These are phyloP conservation scores for Sorex araneus DNA, from an alignment of 2,113 vertebrate genomes.

Conservation along the genomic window DNA sequence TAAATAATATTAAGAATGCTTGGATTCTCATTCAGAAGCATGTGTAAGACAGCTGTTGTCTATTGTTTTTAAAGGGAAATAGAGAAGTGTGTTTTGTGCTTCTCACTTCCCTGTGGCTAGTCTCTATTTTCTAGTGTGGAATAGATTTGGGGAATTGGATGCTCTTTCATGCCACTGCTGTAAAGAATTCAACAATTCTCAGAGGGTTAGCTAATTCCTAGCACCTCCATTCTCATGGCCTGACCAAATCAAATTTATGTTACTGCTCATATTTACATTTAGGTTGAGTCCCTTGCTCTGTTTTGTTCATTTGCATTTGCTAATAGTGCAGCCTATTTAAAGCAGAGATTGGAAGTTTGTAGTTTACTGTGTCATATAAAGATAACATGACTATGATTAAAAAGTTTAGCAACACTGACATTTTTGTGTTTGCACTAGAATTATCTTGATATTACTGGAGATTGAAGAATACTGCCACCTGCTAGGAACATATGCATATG, in stretches of 20 bases:
- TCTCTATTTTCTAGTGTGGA: background rate
- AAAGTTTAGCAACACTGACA: slow-evolving; percentile 81
- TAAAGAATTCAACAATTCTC: background rate
- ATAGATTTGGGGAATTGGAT: background rate
- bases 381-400: slow-evolving; percentile 66
- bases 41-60: background rate
- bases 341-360: background rate
- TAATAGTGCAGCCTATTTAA: background rate
- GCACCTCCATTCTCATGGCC: background rate
- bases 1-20: background rate
- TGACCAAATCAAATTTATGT: background rate
- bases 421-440: slow-evolving; percentile 79
- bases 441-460: slow-evolving; percentile 77
- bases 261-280: background rate
- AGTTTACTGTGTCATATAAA: slow-evolving; percentile 36
- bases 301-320: background rate
- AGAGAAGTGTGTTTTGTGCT: background rate
- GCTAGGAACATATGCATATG: slow-evolving; percentile 75
- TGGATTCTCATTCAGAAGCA: slow-evolving; percentile 16
- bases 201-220: background rate
- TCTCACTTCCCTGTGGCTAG: background rate
- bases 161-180: background rate
- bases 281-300: background rate
- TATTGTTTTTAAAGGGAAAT: background rate
- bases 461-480: slow-evolving; percentile 79